phyloP scores from a whole-genome alignment of 2,113 vertebrate genomes.

The Syngnathus scovelli region DNA sequence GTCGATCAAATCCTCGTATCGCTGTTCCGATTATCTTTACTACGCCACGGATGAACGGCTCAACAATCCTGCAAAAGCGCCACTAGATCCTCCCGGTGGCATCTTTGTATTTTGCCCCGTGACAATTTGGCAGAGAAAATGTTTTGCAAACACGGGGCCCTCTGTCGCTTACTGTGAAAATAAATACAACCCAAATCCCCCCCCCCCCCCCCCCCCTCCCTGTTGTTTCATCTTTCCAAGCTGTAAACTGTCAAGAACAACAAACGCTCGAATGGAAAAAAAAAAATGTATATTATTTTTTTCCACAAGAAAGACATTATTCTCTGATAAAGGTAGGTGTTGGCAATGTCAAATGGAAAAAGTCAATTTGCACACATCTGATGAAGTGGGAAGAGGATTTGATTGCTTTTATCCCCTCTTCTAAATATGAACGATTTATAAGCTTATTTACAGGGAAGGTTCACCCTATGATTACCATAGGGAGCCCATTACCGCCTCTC shows the following conservation, averaged over 20 bases:
- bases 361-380: conserved; percentile 37
- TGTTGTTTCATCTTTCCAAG: conserved; percentile 16
- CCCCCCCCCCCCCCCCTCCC: neutral
- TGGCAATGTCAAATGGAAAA: conserved; percentile 33
- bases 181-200: neutral
- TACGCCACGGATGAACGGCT: neutral
- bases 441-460: conserved; percentile 47
- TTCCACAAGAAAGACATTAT: conserved; percentile 6
- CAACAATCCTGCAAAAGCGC: neutral
- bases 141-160: conserved; percentile 1
- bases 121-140: conserved; percentile 5
- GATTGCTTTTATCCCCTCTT: conserved; percentile 27
- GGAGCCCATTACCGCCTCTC: conserved; percentile 50
- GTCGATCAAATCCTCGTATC: neutral
- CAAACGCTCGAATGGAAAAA: conserved; percentile 12
- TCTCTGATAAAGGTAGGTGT: conserved; percentile 9
- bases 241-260: conserved; percentile 11
- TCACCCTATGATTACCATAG: conserved; percentile 46
- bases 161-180: neutral
- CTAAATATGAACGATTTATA: conserved; percentile 42
- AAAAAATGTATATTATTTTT: conserved; percentile 13
- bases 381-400: conserved; percentile 19
- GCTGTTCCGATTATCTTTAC: neutral
- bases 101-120: conserved; percentile 4
- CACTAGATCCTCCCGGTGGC: neutral